These are phyloP conservation scores for Pyrgus malvae DNA, from an alignment of 2,888 invertebrate species.

Conservation along the genomic window DNA sequence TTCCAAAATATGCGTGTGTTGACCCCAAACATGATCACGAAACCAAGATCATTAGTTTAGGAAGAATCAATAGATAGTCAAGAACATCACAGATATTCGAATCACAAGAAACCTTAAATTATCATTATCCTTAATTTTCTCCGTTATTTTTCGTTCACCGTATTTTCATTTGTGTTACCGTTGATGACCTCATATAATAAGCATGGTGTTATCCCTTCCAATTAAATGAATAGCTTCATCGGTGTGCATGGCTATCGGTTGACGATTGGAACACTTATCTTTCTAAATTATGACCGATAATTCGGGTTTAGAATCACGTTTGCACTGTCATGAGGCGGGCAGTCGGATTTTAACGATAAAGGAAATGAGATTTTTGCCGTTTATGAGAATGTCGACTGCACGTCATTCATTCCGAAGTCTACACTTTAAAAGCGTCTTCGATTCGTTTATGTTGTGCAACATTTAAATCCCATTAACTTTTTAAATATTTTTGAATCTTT, in stretches of 20 bases:
- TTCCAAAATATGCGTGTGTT: background rate
- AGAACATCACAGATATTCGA: slow-evolving; percentile 35
- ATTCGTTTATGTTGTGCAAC: background rate
- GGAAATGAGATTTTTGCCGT: slow-evolving; percentile 24
- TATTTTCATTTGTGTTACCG: slow-evolving; percentile 51
- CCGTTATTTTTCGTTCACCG: slow-evolving; percentile 49
- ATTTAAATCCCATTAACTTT: background rate
- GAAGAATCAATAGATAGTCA: slow-evolving; percentile 1
- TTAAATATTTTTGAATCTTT: background rate
- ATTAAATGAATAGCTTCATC: slow-evolving; percentile 58
- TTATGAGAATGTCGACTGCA: slow-evolving; percentile 60
- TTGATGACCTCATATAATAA: slow-evolving; percentile 74
- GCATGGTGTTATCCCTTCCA: slow-evolving; percentile 61
- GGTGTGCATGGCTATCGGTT: slow-evolving; percentile 75
- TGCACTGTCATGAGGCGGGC: slow-evolving; percentile 69
- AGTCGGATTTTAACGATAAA: slow-evolving; percentile 49
- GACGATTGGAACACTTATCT: slow-evolving; percentile 46
- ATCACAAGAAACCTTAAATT: too few relatives aligned
- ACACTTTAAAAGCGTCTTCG: slow-evolving; percentile 66
- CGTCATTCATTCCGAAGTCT: slow-evolving; percentile 59
- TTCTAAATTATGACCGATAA: slow-evolving; percentile 53
- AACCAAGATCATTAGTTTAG: slow-evolving; percentile 16
- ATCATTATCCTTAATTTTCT: slow-evolving; percentile 36
- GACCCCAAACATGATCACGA: slow-evolving; percentile 10
- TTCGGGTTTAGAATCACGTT: slow-evolving; percentile 53